Evolutionary conservation across 2,113 vertebrate species (phyloP).

Genomic region (Regulus satrapa): DNA sequence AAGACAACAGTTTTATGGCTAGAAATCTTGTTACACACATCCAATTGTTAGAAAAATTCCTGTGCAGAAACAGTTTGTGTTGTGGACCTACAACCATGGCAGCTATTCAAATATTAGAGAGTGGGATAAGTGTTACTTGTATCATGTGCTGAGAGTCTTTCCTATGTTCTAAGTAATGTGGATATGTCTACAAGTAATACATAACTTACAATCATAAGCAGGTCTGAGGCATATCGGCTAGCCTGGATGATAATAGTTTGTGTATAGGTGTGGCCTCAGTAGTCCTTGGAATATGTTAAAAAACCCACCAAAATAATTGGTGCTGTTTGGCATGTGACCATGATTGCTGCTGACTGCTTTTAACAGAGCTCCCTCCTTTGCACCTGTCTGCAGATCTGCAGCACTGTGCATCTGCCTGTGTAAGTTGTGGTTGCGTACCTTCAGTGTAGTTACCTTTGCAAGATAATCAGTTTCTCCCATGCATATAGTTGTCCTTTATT

Average conservation of each 20-base stretch:
- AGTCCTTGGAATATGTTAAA: neutral
- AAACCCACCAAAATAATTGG: neutral
- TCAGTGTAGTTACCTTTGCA: neutral
- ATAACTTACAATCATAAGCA: neutral
- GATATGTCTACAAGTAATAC: neutral
- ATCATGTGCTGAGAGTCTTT: neutral
- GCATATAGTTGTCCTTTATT: neutral
- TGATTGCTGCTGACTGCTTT: neutral
- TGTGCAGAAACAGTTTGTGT: neutral
- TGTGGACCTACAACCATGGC: neutral
- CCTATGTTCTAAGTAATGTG: neutral
- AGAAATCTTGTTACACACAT: neutral
- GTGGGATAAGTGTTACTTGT: neutral
- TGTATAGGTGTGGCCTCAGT: neutral
- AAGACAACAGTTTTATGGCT: neutral
- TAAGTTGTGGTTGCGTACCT: neutral
- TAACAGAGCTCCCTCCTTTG: neutral
- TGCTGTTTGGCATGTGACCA: neutral
- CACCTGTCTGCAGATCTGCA: neutral
- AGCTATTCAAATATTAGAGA: neutral
- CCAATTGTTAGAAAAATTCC: neutral
- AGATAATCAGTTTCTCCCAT: neutral
- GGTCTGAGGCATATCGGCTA: neutral
- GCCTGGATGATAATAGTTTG: neutral
- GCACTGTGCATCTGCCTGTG: no score